A percentile compares a stretch with the other conserved stretches of the same genome.
Evolutionary conservation across 2,797 vertebrate genomes (phyloP).

Genomic region (Synaphobranchus kaupii): DNA sequence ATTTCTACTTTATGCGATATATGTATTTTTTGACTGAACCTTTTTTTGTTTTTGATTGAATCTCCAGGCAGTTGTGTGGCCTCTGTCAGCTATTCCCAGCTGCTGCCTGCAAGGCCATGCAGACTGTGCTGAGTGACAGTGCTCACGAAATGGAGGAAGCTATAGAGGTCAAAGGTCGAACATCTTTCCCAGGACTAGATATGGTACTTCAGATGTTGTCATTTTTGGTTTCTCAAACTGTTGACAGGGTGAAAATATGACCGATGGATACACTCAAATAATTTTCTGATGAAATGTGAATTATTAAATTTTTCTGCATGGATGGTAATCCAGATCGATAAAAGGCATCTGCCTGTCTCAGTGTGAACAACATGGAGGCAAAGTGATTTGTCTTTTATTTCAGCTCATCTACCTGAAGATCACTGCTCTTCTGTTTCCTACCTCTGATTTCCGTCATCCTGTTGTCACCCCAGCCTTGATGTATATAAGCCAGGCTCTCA

Average conservation of each 20-base stretch:
- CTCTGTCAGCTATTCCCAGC: slow-evolving; percentile 91
- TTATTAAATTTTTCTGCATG: background rate
- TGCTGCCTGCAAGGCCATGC: slow-evolving; percentile 73
- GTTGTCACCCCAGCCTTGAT: slow-evolving; percentile 89
- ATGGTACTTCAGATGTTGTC: slow-evolving; percentile 68
- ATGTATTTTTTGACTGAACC: background rate
- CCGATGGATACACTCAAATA: background rate
- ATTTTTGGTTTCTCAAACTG: background rate
- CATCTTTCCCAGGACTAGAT: slow-evolving; percentile 76
- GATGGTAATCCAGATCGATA: background rate
- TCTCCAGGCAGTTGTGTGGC: slow-evolving; percentile 78
- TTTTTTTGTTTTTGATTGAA: background rate
- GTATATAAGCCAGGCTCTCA: slow-evolving; percentile 88
- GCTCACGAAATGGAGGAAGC: slow-evolving; percentile 79
- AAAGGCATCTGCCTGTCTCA: slow-evolving; percentile 6
- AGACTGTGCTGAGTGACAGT: slow-evolving; percentile 76
- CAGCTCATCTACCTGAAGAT: slow-evolving; percentile 91
- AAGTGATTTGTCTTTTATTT: slow-evolving; percentile 24
- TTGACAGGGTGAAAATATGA: background rate
- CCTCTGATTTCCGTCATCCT: slow-evolving; percentile 92
- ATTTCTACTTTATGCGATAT: background rate
- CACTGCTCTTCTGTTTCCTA: slow-evolving; percentile 83
- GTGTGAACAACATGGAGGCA: slow-evolving; percentile 3
- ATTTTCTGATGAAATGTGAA: background rate
- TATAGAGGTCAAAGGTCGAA: slow-evolving; percentile 81